Base-by-base conservation (phyloP, 2,797 vertebrate species). In the Xiphorhynchus erythropygius region DNA sequence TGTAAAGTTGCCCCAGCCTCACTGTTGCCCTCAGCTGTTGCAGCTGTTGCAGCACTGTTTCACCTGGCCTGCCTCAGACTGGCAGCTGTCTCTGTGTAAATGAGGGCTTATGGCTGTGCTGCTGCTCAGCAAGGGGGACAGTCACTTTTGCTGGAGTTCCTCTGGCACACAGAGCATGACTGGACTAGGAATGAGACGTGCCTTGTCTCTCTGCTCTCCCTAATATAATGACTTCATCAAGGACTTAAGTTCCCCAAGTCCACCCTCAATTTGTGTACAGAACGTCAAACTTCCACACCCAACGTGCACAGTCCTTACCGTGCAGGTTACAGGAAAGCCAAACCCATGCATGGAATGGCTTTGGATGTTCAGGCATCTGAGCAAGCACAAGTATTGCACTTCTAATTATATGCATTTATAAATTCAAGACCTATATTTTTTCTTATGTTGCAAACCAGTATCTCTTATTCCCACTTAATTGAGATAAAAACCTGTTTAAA, bases 291-390 rank as follows among this genome's bases (percentile, higher is more conserved):
- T 78, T 67, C 7, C 18, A 49, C 57, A 42, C 30, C 55, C 52
- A 60, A 8, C 0, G 0, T 4, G 33, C 62, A 39, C 56, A 25
- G 8, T 18, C 75, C 30, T 60, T n/a, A 8, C 28, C 57, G 27
- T 11, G 50, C 46, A 21, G 50, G 27, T 22, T 21, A 50, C 21
- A 46, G 57, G 6, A 49, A 64, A 76, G 27, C n/a, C 30, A 23
- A 75, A 81, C 37, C 3, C 12, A 23, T 0, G 13, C 33, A 8
- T 2, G 23, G 57, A 67, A 77, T 37, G 33, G 41, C 60, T 59
- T 35, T 55, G 28, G 55, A 41, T 44, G 47, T 44, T 65, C 90
- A 59, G 82, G 32, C 5, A 7, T 6, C 21, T 47, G n/a, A 68
- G 21, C 32, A 32, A 83, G 46, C 28, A 91, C 32, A 47, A 39